Conservation (phyloP, 2,888 invertebrate genomes). For the Tenthredo livida region DNA sequence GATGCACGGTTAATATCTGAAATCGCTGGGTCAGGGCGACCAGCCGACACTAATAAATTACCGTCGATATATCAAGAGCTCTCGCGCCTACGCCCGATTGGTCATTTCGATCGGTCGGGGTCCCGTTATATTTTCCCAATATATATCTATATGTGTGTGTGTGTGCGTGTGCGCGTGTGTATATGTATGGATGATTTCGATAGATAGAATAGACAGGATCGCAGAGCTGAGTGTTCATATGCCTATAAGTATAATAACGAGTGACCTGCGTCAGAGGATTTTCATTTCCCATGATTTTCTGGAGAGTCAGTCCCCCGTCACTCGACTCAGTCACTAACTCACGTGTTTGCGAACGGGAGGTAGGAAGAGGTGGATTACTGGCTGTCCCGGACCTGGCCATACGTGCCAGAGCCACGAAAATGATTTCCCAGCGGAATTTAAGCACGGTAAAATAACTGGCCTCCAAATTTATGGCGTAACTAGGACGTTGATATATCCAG, state of each 20-base stretch:
- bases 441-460: slow-evolving; percentile 36
- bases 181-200: neutral
- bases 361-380: neutral
- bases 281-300: neutral
- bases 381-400: neutral
- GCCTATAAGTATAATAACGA: neutral
- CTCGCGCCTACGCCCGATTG: slow-evolving; percentile 57
- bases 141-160: neutral
- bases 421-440: slow-evolving; percentile 52
- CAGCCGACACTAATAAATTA: slow-evolving; percentile 60
- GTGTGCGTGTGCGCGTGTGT: neutral
- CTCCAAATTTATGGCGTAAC: slow-evolving; percentile 8
- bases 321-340: neutral
- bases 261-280: neutral
- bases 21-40: slow-evolving; percentile 55
- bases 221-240: neutral
- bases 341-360: slow-evolving; percentile 2
- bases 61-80: slow-evolving; percentile 58
- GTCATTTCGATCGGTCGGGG: slow-evolving; percentile 52
- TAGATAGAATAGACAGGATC: neutral
- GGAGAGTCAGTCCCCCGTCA: neutral
- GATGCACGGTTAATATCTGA: slow-evolving; percentile 56
- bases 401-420: slow-evolving; percentile 19
- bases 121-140: slow-evolving; percentile 56
- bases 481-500: neutral